A percentile compares a stretch with the other conserved stretches of the same genome.
These are phyloP conservation scores for Macrosteles quadrilineatus DNA, from an alignment of 1,140 invertebrate genomes.

Conservation along the genomic window DNA sequence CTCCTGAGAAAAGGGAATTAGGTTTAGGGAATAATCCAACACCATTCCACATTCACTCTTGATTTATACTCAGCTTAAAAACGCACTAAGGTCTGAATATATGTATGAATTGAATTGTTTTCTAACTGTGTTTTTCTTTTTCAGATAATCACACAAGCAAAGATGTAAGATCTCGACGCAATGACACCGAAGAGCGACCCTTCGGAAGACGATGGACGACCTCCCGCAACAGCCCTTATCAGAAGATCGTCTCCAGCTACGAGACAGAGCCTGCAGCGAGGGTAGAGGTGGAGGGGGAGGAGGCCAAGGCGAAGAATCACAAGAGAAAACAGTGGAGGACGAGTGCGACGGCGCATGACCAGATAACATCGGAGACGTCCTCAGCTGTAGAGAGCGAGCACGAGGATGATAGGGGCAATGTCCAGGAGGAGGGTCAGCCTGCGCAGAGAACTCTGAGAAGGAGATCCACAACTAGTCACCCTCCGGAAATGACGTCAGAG, in stretches of 20 bases:
- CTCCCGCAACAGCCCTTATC: constrained; percentile 21
- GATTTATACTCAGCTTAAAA: too few relatives aligned
- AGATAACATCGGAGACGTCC: constrained; percentile 16
- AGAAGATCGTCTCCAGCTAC: constrained; percentile 18
- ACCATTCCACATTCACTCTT: too few relatives aligned
- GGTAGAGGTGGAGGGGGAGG: not conserved
- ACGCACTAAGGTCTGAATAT: too few relatives aligned
- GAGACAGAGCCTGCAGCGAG: not conserved
- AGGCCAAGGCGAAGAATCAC: constrained; percentile 18
- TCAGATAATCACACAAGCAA: not conserved
- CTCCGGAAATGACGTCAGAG: not conserved
- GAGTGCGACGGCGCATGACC: not conserved
- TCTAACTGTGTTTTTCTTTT: constrained; percentile 13
- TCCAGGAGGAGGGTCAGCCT: not conserved
- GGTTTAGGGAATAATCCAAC: too few relatives aligned
- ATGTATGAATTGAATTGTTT: too few relatives aligned
- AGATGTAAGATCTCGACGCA: not conserved
- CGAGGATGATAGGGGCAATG: not conserved
- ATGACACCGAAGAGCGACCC: not conserved
- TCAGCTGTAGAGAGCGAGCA: not conserved
- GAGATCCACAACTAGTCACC: not conserved
- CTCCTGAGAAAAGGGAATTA: too few relatives aligned
- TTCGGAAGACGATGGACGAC: constrained; percentile 16
- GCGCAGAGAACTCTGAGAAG: not conserved
- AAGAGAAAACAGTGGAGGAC: constrained; percentile 14